Evolutionary conservation across 64 coral and sea anemone genomes (phyloP).

Genomic region (Astreopora myriophthalma): DNA sequence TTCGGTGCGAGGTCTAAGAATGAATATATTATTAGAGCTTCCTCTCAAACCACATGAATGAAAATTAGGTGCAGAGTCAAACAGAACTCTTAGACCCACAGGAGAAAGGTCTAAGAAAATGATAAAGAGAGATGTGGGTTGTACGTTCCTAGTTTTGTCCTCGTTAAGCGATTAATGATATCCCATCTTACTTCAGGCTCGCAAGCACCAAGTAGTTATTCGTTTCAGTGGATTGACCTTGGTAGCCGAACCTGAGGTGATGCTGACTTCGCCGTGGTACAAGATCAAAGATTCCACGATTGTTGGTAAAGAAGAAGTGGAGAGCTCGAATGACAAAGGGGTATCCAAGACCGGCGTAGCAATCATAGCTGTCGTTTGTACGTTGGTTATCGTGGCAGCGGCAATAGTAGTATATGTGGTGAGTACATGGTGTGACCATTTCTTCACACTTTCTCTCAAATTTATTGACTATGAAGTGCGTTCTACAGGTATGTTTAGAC

Average conservation of each 20-base stretch:
- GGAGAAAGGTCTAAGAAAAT: too few relatives aligned
- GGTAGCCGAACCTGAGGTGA: constrained; percentile 41
- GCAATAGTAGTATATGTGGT: constrained; percentile 53
- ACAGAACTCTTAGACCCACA: too few relatives aligned
- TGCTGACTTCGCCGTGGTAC: constrained; percentile 50
- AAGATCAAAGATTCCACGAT: not conserved
- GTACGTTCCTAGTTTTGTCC: too few relatives aligned
- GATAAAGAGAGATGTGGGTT: too few relatives aligned
- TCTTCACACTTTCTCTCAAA: too few relatives aligned
- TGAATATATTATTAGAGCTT: too few relatives aligned
- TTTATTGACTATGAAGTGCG: too few relatives aligned
- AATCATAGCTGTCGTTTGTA: constrained; percentile 39
- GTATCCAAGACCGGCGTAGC: constrained; percentile 3
- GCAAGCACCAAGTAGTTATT: constrained; percentile 46
- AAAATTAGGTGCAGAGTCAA: too few relatives aligned
- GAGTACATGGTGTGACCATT: not conserved
- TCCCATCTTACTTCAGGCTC: not conserved
- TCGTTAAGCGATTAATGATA: not conserved
- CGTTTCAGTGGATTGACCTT: constrained; percentile 30
- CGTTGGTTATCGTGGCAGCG: constrained; percentile 31
- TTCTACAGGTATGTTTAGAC: too few relatives aligned
- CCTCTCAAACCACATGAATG: too few relatives aligned
- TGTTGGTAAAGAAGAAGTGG: not conserved
- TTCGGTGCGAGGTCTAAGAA: too few relatives aligned
- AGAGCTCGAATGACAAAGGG: not conserved